Percentiles rank a stretch among this genome's conserved stretches.
Evolutionary conservation across 2,888 invertebrate species (phyloP).

Genomic region (Gandaritis pyraliata): DNA sequence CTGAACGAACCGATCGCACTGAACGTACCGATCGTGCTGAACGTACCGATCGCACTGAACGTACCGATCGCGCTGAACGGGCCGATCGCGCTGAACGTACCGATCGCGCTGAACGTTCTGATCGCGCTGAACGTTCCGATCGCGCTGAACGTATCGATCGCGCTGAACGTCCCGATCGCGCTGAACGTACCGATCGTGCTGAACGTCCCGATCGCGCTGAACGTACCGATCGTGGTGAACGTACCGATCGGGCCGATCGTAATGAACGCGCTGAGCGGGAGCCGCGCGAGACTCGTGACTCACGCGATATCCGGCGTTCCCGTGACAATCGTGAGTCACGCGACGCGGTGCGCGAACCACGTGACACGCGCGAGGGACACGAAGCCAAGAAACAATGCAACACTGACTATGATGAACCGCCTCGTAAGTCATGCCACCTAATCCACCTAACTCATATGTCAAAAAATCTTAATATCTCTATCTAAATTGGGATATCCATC

Average conservation of each 20-base stretch:
- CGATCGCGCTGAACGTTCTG: neutral
- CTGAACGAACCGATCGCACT: neutral
- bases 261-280: neutral
- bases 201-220: no score
- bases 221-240: no score
- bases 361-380: constrained; percentile 56
- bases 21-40: constrained; percentile 2
- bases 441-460: no score
- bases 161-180: neutral
- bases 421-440: constrained; percentile 84
- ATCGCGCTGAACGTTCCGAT: neutral
- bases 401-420: constrained; percentile 87
- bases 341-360: constrained; percentile 13
- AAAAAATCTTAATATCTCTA: no score
- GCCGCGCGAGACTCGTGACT: neutral
- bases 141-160: constrained; percentile 2
- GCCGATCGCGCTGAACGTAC: neutral
- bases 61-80: neutral
- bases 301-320: constrained; percentile 6
- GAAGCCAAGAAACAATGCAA: constrained; percentile 69
- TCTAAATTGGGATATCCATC: no score
- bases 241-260: no score
- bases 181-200: no score
- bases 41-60: neutral
- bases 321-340: neutral